Evolutionary conservation across 2,888 invertebrate species (phyloP).

Genomic region (Aporophyla lueneburgensis): DNA sequence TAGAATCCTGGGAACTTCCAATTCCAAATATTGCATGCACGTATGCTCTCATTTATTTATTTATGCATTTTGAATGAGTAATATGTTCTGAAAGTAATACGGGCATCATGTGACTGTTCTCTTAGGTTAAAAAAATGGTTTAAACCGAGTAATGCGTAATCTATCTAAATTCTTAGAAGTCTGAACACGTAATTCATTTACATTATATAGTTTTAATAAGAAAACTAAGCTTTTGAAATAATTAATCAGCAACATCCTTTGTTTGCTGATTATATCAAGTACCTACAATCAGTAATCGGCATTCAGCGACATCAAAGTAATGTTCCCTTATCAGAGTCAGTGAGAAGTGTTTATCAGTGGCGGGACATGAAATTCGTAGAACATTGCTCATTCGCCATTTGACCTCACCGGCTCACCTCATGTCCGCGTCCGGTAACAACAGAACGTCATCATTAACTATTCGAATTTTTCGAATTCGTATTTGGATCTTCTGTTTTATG

Average conservation of each 20-base stretch:
- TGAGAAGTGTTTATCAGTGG: conserved; percentile 62
- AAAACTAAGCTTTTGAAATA: conserved; percentile 31
- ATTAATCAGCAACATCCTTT: conserved; percentile 56
- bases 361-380: conserved; percentile 61
- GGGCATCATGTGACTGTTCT: not conserved
- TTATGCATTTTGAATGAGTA: not conserved
- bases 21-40: not conserved
- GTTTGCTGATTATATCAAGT: conserved; percentile 47
- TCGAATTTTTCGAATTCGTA: conserved; percentile 16
- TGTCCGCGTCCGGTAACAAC: conserved; percentile 55
- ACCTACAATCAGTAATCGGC: conserved; percentile 64
- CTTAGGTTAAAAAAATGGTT: not conserved
- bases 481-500: conserved; percentile 39
- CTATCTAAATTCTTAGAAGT: conserved; percentile 19
- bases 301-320: conserved; percentile 62
- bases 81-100: not conserved
- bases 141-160: not conserved
- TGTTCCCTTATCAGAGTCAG: conserved; percentile 57
- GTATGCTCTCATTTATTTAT: not conserved
- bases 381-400: conserved; percentile 51
- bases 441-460: conserved; percentile 30
- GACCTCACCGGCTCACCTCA: conserved; percentile 49
- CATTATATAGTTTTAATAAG: conserved; percentile 12
- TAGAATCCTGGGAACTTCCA: not conserved
- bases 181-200: not conserved